Conservation (phyloP, 2,888 invertebrate species). For the Diaprepes abbreviatus region DNA sequence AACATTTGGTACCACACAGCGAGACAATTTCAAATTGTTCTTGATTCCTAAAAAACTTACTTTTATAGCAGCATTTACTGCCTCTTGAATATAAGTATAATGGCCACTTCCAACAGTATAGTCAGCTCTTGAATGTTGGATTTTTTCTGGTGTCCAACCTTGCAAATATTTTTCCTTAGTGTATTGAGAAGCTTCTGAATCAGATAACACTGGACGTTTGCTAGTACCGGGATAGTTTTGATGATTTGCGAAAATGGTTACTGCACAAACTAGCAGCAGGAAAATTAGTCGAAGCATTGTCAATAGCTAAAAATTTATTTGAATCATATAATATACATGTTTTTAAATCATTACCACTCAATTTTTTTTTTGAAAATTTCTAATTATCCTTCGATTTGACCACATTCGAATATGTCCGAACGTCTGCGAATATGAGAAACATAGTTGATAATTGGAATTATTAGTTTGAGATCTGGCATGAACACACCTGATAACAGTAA, state of each 20-base stretch:
- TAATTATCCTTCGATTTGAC: too few species aligned
- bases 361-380: too few species aligned
- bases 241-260: background rate
- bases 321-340: too few species aligned
- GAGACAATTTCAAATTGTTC: too few species aligned
- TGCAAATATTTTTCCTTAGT: slow-evolving; percentile 4
- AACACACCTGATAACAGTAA: too few species aligned
- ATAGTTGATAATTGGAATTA: too few species aligned
- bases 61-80: slow-evolving; percentile 24
- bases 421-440: too few species aligned
- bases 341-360: too few species aligned
- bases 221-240: slow-evolving; percentile 27
- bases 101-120: slow-evolving; percentile 22
- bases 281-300: background rate
- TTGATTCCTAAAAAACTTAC: slow-evolving; percentile 1
- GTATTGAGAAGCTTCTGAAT: slow-evolving; percentile 25
- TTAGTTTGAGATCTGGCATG: too few species aligned
- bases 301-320: background rate
- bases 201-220: slow-evolving; percentile 18
- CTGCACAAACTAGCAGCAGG: background rate
- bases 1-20: too few species aligned
- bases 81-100: slow-evolving; percentile 23
- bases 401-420: too few species aligned
- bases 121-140: slow-evolving; percentile 1
- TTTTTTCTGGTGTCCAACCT: slow-evolving; percentile 24